These are phyloP conservation scores for Alectoris magna DNA, from an alignment of 2,797 vertebrate species.

Conservation along the genomic window DNA sequence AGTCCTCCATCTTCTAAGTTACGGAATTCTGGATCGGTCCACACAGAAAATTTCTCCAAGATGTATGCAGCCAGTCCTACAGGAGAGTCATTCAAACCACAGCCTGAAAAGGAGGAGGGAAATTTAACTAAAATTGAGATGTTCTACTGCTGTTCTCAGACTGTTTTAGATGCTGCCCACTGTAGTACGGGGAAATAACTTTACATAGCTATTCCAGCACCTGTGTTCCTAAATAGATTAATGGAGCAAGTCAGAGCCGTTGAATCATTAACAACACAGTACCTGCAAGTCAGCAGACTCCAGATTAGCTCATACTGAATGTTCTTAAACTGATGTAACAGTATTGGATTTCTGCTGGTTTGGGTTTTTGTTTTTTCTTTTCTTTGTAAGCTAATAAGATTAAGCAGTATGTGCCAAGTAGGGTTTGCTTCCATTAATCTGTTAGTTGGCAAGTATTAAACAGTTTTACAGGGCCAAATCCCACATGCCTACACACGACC, in stretches of 20 bases:
- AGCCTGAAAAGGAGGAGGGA: constrained; percentile 65
- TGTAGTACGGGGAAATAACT: background rate
- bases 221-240: background rate
- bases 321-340: background rate
- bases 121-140: background rate
- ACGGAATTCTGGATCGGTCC: constrained; percentile 75
- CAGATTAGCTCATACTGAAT: background rate
- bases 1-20: constrained; percentile 81
- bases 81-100: constrained; percentile 81
- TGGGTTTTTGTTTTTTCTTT: background rate
- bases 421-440: constrained; percentile 49
- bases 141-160: background rate
- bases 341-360: constrained; percentile 34
- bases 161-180: background rate
- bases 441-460: constrained; percentile 43
- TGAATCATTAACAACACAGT: constrained; percentile 1
- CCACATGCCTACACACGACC: background rate
- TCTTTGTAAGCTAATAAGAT: constrained; percentile 20
- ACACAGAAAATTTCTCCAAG: constrained; percentile 82
- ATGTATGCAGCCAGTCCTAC: constrained; percentile 82
- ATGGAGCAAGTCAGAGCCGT: background rate
- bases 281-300: background rate
- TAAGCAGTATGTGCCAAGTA: constrained; percentile 44
- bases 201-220: background rate
- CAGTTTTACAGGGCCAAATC: constrained; percentile 34